phyloP scores from a whole-genome alignment of 2,113 vertebrate species.

The Pollachius pollachius region DNA sequence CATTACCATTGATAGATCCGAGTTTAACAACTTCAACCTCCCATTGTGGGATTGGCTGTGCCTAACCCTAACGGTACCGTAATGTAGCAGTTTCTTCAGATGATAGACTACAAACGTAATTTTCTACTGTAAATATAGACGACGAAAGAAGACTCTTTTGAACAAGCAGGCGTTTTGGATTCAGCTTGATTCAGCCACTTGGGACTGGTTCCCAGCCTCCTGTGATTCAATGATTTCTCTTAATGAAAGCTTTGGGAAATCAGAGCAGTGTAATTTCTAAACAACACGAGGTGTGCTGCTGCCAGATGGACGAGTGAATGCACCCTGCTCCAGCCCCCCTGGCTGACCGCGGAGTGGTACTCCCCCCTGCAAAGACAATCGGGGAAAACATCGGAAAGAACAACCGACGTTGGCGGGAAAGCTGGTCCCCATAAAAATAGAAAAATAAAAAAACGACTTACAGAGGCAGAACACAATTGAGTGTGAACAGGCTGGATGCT shows the following conservation, averaged over 20 bases:
- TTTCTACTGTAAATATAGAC: no score
- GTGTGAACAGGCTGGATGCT: neutral
- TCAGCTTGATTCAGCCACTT: no score
- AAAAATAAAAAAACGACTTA: neutral
- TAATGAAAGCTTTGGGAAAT: conserved; percentile 31
- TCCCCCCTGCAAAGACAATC: neutral
- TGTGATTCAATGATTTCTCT: conserved; percentile 11
- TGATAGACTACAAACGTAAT: no score
- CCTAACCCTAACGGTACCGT: no score
- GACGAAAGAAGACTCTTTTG: no score
- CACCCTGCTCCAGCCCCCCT: conserved; percentile 42
- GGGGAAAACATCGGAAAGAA: conserved; percentile 12
- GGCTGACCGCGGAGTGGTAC: conserved; percentile 39
- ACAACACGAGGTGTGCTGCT: conserved; percentile 25
- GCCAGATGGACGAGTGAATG: conserved; percentile 54
- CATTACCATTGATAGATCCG: no score
- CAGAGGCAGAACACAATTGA: neutral
- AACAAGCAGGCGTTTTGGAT: no score
- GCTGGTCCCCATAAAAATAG: conserved; percentile 12
- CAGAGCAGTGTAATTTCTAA: conserved; percentile 37
- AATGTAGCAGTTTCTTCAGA: no score
- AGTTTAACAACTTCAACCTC: no score
- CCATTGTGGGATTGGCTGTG: no score
- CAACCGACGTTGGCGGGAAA: conserved; percentile 19
- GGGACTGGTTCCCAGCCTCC: no score